phyloP scores from a whole-genome alignment of 2,888 invertebrate species.

The Caenorhabditis sp. region DNA sequence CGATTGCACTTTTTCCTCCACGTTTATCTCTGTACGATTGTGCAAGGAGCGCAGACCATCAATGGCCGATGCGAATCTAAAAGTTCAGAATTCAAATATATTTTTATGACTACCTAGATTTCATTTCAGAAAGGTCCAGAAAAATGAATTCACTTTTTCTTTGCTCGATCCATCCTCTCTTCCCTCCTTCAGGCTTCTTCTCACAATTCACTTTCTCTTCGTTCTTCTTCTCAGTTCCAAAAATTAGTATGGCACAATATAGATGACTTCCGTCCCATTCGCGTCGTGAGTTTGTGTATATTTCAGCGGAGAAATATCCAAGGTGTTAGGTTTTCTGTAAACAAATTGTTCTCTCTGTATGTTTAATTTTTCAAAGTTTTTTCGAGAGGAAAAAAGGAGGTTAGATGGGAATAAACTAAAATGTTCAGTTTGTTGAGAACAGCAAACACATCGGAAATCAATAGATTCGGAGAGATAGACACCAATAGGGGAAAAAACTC shows the following conservation, averaged over 20 bases:
- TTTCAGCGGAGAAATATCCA: not conserved
- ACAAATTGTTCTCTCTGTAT: not conserved
- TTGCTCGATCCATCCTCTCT: conserved; percentile 61
- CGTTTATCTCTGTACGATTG: conserved; percentile 71
- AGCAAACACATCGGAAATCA: no score
- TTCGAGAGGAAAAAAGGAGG: not conserved
- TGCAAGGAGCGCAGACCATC: conserved; percentile 79
- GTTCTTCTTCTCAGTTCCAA: conserved; percentile 4
- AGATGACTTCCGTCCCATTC: conserved; percentile 29
- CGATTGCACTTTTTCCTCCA: conserved; percentile 75
- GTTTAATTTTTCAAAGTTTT: not conserved
- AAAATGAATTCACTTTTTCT: conserved; percentile 50
- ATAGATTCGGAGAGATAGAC: not conserved
- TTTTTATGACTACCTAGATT: no score
- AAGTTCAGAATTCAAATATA: not conserved
- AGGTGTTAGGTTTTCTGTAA: conserved; percentile 13
- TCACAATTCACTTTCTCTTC: no score
- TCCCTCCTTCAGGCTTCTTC: not conserved
- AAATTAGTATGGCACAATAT: conserved; percentile 18
- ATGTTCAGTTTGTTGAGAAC: no score
- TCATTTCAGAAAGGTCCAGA: not conserved
- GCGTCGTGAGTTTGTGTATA: conserved; percentile 8
- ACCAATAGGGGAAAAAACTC: not conserved
- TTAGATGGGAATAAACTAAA: no score
- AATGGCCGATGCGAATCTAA: conserved; percentile 80